phyloP scores from a whole-genome alignment of 2,113 vertebrate species.

The Nycticorax nycticorax region DNA sequence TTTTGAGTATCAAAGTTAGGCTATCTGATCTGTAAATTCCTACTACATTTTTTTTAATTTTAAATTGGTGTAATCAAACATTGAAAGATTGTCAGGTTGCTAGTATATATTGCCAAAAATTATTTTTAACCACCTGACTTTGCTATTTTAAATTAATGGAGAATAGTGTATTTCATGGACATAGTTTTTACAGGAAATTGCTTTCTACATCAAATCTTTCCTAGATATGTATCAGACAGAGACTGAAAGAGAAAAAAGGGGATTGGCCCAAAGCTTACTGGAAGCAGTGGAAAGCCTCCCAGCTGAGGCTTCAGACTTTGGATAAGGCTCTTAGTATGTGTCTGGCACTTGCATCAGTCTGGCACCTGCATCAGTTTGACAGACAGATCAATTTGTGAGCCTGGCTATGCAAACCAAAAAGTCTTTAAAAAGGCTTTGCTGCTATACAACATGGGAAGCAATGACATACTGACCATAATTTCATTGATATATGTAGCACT shows the following conservation, averaged over 20 bases:
- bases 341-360: slow-evolving; percentile 42
- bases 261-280: neutral
- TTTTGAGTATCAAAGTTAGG: neutral
- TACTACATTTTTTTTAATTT: neutral
- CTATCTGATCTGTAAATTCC: neutral
- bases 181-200: slow-evolving; percentile 1
- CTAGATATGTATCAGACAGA: neutral
- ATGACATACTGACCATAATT: neutral
- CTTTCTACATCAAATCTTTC: neutral
- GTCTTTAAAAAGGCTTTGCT: neutral
- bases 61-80: neutral
- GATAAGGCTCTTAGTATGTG: slow-evolving; percentile 11
- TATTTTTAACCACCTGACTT: neutral
- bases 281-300: neutral
- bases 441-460: neutral
- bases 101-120: neutral
- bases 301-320: slow-evolving; percentile 32
- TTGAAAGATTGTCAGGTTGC: neutral
- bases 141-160: neutral
- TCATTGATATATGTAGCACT: neutral
- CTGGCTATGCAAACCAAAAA: slow-evolving; percentile 24
- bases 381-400: slow-evolving; percentile 54
- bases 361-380: slow-evolving; percentile 36
- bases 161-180: neutral
- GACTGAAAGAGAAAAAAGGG: neutral